A percentile compares a stretch with the other conserved stretches of the same genome.
Evolutionary conservation across 1,140 invertebrate genomes (phyloP).

Genomic region (Batillaria attramentaria): DNA sequence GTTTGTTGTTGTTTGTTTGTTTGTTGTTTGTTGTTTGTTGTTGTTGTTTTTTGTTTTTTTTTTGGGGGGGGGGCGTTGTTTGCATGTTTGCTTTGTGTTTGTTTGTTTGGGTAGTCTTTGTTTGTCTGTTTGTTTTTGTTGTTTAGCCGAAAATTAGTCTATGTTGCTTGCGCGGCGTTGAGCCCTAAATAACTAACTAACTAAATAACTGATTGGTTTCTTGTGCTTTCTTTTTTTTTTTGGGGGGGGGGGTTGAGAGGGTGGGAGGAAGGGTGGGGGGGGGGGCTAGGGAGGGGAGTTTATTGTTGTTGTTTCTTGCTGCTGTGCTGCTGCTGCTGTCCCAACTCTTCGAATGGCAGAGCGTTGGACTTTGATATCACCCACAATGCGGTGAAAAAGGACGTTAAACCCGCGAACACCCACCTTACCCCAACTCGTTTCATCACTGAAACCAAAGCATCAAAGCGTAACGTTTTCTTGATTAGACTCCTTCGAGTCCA

Average conservation of each 20-base stretch:
- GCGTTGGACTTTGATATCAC: too few species aligned
- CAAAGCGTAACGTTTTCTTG: too few species aligned
- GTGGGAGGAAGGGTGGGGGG: not conserved
- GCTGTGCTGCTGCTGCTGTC: too few species aligned
- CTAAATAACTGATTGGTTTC: not conserved
- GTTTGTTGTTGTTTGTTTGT: not conserved
- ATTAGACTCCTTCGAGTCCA: too few species aligned
- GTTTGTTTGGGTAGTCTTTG: not conserved
- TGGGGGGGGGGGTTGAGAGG: not conserved
- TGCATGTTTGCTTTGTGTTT: not conserved
- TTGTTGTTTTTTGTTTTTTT: not conserved
- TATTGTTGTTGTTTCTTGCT: not conserved
- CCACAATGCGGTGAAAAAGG: not conserved
- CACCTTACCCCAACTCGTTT: not conserved
- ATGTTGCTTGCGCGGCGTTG: not conserved
- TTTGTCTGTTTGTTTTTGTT: not conserved
- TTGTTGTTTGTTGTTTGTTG: not conserved
- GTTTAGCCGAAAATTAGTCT: not conserved
- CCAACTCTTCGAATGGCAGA: too few species aligned
- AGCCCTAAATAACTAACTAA: not conserved
- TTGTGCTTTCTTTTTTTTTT: not conserved
- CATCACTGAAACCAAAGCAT: too few species aligned
- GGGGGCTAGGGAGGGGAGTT: not conserved
- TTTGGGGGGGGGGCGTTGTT: not conserved
- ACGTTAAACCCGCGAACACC: not conserved